A percentile compares a stretch with the other conserved stretches of the same genome.
These are phyloP conservation scores for Cheumatopsyche charites DNA, from an alignment of 1,140 invertebrate genomes.

Conservation along the genomic window DNA sequence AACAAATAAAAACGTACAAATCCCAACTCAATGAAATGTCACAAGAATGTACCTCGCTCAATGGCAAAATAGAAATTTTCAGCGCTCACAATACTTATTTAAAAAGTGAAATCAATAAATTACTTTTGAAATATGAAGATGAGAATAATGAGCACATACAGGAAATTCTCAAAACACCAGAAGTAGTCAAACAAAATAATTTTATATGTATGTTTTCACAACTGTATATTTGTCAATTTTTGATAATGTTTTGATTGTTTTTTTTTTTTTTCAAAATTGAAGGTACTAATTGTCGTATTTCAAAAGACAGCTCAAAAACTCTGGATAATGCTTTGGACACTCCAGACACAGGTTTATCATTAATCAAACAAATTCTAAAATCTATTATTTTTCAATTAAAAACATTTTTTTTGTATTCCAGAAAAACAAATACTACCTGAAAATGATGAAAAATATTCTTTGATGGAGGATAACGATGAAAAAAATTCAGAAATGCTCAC, in stretches of 20 bases:
- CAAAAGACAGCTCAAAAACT: not conserved
- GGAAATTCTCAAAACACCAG: conserved; percentile 26
- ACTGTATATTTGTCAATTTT: not conserved
- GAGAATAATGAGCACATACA: conserved; percentile 24
- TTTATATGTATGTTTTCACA: conserved; percentile 12
- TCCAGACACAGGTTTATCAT: conserved; percentile 22
- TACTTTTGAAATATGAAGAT: conserved; percentile 28
- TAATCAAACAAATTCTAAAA: not conserved
- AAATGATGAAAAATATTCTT: conserved; percentile 11
- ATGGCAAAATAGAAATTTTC: conserved; percentile 16
- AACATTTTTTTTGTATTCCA: not conserved
- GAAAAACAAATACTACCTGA: conserved; percentile 24
- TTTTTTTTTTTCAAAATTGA: too few relatives aligned
- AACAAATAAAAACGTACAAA: conserved; percentile 30
- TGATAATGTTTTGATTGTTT: too few relatives aligned
- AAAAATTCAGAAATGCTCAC: conserved; percentile 33
- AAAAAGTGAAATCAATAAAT: conserved; percentile 28
- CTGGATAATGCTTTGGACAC: conserved; percentile 3
- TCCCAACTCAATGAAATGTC: conserved; percentile 16
- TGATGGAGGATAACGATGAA: conserved; percentile 10
- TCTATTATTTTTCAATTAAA: not conserved
- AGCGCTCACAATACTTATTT: conserved; percentile 24
- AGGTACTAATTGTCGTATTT: not conserved
- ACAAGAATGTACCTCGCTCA: conserved; percentile 15
- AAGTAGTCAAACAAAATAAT: conserved; percentile 22